phyloP scores from a whole-genome alignment of 2,113 vertebrate species.

The Shinisaurus crocodilurus region DNA sequence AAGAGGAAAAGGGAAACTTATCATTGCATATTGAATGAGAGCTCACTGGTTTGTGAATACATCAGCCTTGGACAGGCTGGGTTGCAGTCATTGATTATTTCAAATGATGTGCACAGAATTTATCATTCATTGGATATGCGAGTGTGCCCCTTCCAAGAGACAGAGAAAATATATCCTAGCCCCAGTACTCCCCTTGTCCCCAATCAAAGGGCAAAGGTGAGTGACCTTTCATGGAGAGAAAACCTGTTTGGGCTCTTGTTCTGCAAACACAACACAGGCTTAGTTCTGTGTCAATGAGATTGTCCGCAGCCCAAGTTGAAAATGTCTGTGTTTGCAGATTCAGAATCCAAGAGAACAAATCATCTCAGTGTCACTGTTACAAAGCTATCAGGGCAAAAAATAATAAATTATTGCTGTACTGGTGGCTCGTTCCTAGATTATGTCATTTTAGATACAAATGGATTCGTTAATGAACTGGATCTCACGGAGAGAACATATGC shows the following conservation, averaged over 20 bases:
- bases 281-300: neutral
- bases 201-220: neutral
- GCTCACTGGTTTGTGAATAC: conserved; percentile 1
- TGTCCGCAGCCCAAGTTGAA: neutral
- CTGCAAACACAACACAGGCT: conserved; percentile 26
- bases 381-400: conserved; percentile 25
- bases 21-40: neutral
- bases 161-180: neutral
- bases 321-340: conserved; percentile 4
- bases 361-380: conserved; percentile 32
- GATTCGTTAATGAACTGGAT: neutral
- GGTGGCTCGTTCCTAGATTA: neutral
- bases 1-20: neutral
- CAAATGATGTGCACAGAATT: fast-evolving
- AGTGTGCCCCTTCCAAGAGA: neutral
- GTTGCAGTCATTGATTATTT: conserved; percentile 25
- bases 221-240: neutral
- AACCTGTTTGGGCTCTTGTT: neutral
- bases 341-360: neutral
- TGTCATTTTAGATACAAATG: neutral
- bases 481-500: neutral
- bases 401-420: conserved; percentile 28
- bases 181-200: neutral
- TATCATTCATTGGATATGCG: neutral
- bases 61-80: neutral